Percentiles rank a stretch among this genome's conserved stretches.
Evolutionary conservation across 2,888 invertebrate genomes (phyloP).

Genomic region (Autographa pulchrina): DNA sequence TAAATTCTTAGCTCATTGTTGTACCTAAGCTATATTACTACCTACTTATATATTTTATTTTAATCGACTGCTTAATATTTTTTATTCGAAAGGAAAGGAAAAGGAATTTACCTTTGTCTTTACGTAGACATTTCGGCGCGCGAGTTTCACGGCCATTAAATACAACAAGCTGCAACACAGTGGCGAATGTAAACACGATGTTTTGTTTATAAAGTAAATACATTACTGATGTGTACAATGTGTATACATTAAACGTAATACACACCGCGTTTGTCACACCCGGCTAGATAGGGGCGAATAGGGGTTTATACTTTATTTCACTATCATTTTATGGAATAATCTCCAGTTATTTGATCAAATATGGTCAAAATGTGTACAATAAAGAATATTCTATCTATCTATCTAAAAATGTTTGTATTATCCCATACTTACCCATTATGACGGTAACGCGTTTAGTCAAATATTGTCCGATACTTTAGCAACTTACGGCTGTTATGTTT

Average conservation of each 20-base stretch:
- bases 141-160: constrained; percentile 1
- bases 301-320: not conserved
- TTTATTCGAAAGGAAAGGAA: no score
- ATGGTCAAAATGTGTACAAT: not conserved
- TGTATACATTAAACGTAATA: constrained; percentile 21
- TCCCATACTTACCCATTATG: no score
- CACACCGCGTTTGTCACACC: constrained; percentile 21
- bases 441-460: no score
- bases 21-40: no score
- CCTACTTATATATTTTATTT: no score
- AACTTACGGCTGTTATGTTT: not conserved
- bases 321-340: not conserved
- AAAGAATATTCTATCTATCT: no score
- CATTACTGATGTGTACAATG: constrained; percentile 27
- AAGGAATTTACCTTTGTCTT: no score
- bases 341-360: not conserved
- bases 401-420: no score
- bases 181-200: not conserved
- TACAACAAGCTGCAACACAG: constrained; percentile 1
- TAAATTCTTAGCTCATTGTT: no score
- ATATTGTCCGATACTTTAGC: not conserved
- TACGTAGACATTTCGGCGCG: constrained; percentile 4
- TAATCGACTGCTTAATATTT: no score
- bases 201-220: constrained; percentile 36
- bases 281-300: constrained; percentile 23